Evolutionary conservation across 2,797 vertebrate species (phyloP).

Genomic region (Schizopygopsis pylzovi): DNA sequence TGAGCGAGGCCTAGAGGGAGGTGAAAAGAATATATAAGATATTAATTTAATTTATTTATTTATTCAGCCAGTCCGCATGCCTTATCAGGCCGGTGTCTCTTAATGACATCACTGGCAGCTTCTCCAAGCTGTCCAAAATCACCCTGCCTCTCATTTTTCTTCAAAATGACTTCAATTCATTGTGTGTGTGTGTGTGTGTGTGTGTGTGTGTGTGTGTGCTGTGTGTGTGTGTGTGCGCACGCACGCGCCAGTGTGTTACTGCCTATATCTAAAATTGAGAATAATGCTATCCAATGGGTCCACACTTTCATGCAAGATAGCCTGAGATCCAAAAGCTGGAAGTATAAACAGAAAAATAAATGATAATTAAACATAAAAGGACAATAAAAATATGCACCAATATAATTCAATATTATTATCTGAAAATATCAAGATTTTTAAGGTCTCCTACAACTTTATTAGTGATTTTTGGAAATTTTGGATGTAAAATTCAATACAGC

Average conservation of each 20-base stretch:
- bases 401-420: neutral
- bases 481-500: neutral
- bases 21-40: constrained; percentile 80
- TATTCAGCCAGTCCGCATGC: constrained; percentile 76
- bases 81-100: constrained; percentile 75
- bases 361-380: neutral
- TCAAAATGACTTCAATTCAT: constrained; percentile 73
- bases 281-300: constrained; percentile 50
- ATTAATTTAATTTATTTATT: constrained; percentile 83
- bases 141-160: constrained; percentile 73
- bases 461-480: neutral
- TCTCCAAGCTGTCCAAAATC: constrained; percentile 76
- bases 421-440: neutral
- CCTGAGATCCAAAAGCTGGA: constrained; percentile 13
- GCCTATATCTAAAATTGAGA: constrained; percentile 54
- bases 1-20: constrained; percentile 67
- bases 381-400: neutral
- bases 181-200: constrained; percentile 52
- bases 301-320: constrained; percentile 43
- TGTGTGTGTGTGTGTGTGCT: constrained; percentile 4
- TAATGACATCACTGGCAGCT: constrained; percentile 79
- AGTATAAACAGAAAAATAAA: constrained; percentile 30
- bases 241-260: constrained; percentile 33
- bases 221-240: constrained; percentile 4
- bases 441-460: neutral